Evolutionary conservation across 2,797 vertebrate genomes (phyloP), one percentile per base, ranked within the genome.

Genomic region (Chloroceryle inda): DNA sequence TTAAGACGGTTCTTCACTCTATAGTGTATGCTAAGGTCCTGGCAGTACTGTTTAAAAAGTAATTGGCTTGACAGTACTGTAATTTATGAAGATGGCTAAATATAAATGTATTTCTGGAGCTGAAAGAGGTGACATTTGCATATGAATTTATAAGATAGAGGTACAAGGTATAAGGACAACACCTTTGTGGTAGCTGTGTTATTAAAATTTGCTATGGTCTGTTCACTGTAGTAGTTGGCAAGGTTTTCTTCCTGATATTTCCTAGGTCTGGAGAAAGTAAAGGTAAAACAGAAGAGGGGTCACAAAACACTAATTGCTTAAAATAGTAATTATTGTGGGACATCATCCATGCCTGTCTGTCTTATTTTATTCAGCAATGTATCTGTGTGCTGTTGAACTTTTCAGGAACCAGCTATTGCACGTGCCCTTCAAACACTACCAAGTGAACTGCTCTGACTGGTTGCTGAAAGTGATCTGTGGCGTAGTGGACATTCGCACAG

Each of bases 361-460:
- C 47, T 73, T 63, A 18, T 20, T 88, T 86, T 58, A 6, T 62
- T 45, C 24, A 42, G 62, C 79, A 75, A 53, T 5, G 5, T 62
- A 13, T 68, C 31, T 78, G 18, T 62, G 7, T 72, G 38, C 49
- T 92, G 15, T 42, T 94, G 69, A 49, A 37, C 73, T 45, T 97
- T 97, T 63, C 95, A 98, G 98, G 98, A 98, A 98, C 96, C 97
- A 98, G 52, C 94, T 97, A 2, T 29, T 98, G 92, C 98, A 98
- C 0, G 77, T 98, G 68, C 98, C 98, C 63, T 97, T 98, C 96
- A 96, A 92, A 79, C 98, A 98, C 89, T 98, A 98, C 93, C 98
- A 98, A 92, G 98, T 98, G 95, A 98, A 96, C 94, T 98, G 98
- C 89, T 96, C 97, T 0, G 98, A 98, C 71, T 98, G 98, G 98